Percentiles rank a stretch among this genome's conserved stretches.
Evolutionary conservation across 2,888 invertebrate genomes (phyloP).

Genomic region (Micropterix aruncella): DNA sequence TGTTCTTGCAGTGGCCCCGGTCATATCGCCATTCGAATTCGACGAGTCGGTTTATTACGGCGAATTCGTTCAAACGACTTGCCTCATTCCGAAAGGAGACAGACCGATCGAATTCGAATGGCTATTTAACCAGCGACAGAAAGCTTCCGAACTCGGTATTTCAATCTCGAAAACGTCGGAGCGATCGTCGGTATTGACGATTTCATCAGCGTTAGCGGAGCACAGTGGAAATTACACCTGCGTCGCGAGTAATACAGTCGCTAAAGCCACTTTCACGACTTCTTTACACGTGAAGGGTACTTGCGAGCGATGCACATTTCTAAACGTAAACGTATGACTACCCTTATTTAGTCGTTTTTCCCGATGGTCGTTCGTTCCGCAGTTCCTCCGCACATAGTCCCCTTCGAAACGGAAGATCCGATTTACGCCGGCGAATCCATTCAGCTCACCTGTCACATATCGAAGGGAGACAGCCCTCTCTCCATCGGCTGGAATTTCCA

Average conservation of each 20-base stretch:
- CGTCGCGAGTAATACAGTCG: conserved; percentile 54
- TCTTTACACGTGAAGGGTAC: conserved; percentile 37
- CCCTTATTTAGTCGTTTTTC: conserved; percentile 5
- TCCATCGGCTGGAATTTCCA: conserved; percentile 65
- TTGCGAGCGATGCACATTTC: conserved; percentile 5
- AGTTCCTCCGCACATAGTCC: conserved; percentile 49
- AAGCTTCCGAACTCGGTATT: conserved; percentile 24
- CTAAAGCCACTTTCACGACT: conserved; percentile 46
- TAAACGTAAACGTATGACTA: neutral
- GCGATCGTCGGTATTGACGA: conserved; percentile 46
- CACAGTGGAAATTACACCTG: conserved; percentile 69
- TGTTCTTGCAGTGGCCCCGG: conserved; percentile 43
- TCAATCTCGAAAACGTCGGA: conserved; percentile 42
- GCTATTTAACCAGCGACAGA: conserved; percentile 47
- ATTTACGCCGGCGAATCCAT: conserved; percentile 50
- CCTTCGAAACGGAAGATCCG: conserved; percentile 45
- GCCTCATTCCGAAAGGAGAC: conserved; percentile 49
- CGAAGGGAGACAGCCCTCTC: conserved; percentile 57
- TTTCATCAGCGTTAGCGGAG: conserved; percentile 49
- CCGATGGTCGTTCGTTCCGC: conserved; percentile 17
- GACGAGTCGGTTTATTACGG: conserved; percentile 40
- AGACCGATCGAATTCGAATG: conserved; percentile 54
- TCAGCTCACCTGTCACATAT: conserved; percentile 46
- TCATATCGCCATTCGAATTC: conserved; percentile 45
- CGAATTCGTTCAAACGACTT: conserved; percentile 36